phyloP scores from a whole-genome alignment of 2,113 vertebrate species.

The Recurvirostra avosetta region DNA sequence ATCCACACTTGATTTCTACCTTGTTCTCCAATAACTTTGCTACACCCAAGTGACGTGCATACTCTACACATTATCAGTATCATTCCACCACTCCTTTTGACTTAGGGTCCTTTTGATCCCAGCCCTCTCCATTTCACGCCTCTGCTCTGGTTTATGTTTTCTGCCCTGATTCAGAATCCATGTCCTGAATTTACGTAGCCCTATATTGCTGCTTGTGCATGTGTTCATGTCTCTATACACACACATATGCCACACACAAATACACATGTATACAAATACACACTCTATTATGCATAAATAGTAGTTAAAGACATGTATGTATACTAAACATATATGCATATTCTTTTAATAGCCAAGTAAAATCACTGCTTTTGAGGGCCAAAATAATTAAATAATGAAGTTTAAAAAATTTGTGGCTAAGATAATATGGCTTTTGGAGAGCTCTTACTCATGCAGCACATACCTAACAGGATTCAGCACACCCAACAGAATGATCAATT shows the following conservation, averaged over 20 bases:
- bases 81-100: neutral
- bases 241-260: accelerated
- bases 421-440: neutral
- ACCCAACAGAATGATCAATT: neutral
- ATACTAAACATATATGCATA: neutral
- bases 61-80: neutral
- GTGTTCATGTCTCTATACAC: neutral
- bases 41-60: neutral
- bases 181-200: neutral
- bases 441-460: neutral
- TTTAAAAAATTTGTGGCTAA: neutral
- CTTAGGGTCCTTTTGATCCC: neutral
- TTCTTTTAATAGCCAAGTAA: neutral
- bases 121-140: neutral
- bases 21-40: neutral
- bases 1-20: neutral
- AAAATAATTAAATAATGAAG: neutral
- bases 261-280: neutral
- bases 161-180: neutral
- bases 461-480: neutral
- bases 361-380: neutral
- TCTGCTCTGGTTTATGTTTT: neutral
- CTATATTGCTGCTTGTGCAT: neutral
- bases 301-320: neutral
- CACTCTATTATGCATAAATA: neutral